Conservation (phyloP, 2,113 vertebrate genomes). For the Tiliqua scincoides region DNA sequence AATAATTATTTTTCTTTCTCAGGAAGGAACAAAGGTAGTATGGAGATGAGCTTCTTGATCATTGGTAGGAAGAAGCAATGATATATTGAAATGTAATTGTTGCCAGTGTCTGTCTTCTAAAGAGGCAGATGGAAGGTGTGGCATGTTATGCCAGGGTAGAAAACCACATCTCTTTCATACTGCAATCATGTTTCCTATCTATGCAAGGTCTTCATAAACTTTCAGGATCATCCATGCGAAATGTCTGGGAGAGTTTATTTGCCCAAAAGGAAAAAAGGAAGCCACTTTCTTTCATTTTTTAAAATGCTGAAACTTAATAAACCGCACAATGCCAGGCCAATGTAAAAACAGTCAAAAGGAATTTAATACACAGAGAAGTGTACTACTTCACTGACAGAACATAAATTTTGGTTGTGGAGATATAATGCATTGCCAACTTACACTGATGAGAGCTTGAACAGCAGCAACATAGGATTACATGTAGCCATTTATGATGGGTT, state of each 20-base stretch:
- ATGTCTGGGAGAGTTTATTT: neutral
- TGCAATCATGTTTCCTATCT: no score
- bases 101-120: neutral
- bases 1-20: neutral
- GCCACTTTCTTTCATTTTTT: neutral
- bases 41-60: neutral
- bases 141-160: neutral
- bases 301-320: neutral
- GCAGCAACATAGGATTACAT: neutral
- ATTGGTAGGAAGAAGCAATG: neutral
- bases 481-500: neutral
- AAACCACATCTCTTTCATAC: neutral
- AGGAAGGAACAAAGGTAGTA: neutral
- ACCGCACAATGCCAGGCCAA: neutral
- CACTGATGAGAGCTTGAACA: neutral
- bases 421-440: neutral
- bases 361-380: neutral
- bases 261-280: neutral
- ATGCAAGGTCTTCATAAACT: neutral
- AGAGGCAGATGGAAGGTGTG: neutral
- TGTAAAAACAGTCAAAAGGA: neutral
- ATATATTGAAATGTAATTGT: neutral
- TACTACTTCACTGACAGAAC: neutral
- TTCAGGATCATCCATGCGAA: neutral
- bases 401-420: neutral